Conservation (phyloP, 2,888 invertebrate genomes). For the Holacanthella duospinosa region DNA sequence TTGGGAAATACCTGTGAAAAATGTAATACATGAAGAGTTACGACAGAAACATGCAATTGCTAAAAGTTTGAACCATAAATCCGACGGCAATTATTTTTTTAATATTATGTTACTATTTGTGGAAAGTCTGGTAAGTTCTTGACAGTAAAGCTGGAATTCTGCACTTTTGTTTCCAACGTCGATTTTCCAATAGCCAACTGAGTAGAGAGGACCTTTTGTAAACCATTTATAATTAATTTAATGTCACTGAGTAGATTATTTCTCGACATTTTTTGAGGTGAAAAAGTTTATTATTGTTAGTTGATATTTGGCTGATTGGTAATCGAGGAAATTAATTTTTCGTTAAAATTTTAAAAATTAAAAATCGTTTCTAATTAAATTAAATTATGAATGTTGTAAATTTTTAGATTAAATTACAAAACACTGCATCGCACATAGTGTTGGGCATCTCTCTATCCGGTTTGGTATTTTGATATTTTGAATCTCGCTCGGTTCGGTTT, state of each 20-base stretch:
- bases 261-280: constrained; percentile 32
- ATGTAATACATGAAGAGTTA: background rate
- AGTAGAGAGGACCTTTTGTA: constrained; percentile 26
- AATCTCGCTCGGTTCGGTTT: too few relatives aligned
- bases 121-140: constrained; percentile 7
- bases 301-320: background rate
- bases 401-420: too few relatives aligned
- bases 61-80: background rate
- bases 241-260: constrained; percentile 27
- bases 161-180: constrained; percentile 22
- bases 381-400: too few relatives aligned
- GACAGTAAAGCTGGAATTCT: constrained; percentile 25
- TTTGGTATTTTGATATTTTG: too few relatives aligned
- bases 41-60: too few relatives aligned
- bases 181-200: constrained; percentile 19
- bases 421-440: too few relatives aligned
- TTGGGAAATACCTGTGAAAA: constrained; percentile 19
- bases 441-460: too few relatives aligned
- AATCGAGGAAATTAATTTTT: background rate
- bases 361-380: too few relatives aligned
- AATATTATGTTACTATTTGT: constrained; percentile 10
- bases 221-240: constrained; percentile 26
- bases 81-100: background rate
- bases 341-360: too few relatives aligned
- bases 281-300: background rate